Percentiles rank a stretch among this genome's conserved stretches.
Conservation (phyloP, 2,888 invertebrate genomes). For the Amiota communis region DNA sequence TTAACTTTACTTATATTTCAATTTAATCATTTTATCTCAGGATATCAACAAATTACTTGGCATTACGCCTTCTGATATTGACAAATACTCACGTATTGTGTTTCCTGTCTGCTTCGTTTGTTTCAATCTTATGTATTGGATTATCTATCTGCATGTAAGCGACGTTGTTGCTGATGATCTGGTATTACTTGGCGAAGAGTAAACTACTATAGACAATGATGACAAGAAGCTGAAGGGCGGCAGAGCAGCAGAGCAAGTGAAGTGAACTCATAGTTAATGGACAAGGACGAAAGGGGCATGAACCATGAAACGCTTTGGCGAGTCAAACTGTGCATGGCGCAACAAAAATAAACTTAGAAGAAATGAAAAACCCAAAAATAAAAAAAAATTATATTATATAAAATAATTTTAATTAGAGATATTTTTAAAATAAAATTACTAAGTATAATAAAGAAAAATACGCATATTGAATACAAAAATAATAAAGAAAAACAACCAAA, state of each 20-base stretch:
- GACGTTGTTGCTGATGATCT: conserved; percentile 96
- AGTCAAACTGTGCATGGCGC: conserved; percentile 69
- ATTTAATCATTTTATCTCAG: conserved; percentile 66
- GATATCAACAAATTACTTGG: conserved; percentile 93
- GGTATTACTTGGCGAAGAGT: conserved; percentile 84
- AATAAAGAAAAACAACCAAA: conserved; percentile 23
- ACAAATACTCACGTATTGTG: conserved; percentile 98
- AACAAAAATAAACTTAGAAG: conserved; percentile 45
- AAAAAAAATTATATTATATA: not conserved
- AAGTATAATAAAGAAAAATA: not conserved
- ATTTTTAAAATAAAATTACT: not conserved
- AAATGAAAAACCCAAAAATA: conserved; percentile 42
- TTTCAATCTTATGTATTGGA: conserved; percentile 99
- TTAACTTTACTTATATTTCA: conserved; percentile 18
- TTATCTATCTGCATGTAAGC: conserved; percentile 95
- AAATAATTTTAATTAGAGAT: not conserved
- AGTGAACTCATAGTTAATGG: conserved; percentile 16
- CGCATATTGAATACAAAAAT: conserved; percentile 13
- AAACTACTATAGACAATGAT: conserved; percentile 54
- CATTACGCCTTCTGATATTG: conserved; percentile 97
- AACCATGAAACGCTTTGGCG: conserved; percentile 37
- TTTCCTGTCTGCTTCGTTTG: conserved; percentile 99
- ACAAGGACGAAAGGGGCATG: conserved; percentile 46
- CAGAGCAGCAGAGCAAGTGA: conserved; percentile 1
- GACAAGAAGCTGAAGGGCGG: conserved; percentile 31